These are phyloP conservation scores for Helostoma temminkii DNA, from an alignment of 2,797 vertebrate genomes.

Conservation along the genomic window DNA sequence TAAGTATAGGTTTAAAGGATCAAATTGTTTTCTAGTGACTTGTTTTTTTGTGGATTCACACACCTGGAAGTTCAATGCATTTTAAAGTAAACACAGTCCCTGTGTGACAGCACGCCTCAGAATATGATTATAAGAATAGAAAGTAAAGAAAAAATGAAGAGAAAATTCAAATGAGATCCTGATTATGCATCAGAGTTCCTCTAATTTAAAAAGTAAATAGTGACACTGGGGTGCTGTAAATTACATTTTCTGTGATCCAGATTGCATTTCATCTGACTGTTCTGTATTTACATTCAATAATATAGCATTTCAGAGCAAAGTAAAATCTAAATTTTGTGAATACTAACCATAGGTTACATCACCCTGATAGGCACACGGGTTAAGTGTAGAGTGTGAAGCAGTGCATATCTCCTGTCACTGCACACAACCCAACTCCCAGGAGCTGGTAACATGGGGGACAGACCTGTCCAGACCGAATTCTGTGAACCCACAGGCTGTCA, in stretches of 20 bases:
- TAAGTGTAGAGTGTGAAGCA: neutral
- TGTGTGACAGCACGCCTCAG: neutral
- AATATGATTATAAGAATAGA: neutral
- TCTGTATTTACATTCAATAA: neutral
- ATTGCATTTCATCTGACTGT: neutral
- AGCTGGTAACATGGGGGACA: neutral
- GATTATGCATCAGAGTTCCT: constrained; percentile 5
- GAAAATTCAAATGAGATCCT: neutral
- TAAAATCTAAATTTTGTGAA: neutral
- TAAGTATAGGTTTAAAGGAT: neutral
- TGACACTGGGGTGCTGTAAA: neutral
- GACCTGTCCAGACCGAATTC: constrained; percentile 10
- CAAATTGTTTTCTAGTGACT: neutral
- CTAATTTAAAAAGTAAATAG: constrained; percentile 4
- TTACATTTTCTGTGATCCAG: neutral
- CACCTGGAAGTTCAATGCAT: neutral
- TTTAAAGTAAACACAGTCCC: neutral
- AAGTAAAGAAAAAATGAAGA: neutral
- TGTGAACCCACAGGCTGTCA: constrained; percentile 21
- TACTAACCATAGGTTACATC: constrained; percentile 4
- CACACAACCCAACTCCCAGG: neutral
- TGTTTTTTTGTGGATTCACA: neutral
- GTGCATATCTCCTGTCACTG: neutral
- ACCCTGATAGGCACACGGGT: neutral
- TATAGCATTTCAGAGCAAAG: neutral